Base-by-base conservation (phyloP, 2,113 vertebrate genomes). In the Scopus umbretta region DNA sequence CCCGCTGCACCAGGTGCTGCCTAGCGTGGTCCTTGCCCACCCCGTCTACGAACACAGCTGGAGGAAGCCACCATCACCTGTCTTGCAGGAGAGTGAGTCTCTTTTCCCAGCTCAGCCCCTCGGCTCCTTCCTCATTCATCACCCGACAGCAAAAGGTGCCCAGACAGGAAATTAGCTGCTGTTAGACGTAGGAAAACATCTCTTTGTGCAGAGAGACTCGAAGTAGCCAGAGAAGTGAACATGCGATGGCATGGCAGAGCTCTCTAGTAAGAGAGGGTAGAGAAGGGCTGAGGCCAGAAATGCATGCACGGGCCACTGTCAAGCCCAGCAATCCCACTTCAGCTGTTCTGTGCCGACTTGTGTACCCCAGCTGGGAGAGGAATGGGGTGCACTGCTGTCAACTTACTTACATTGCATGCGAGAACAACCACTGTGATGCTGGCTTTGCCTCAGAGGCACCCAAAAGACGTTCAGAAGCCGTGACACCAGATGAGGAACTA, bases 281-380 rank as follows among this genome's bases (percentile, higher is more conserved):
- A 55, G 30, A 25, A 70, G 43, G 73, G 25, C 56, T 49, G 62
- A 27, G 25, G 38, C 19, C 56, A 75, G 26, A 38, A 43, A 49
- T 11, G 16, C 17, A 6, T 1, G 4, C 22, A 20, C 0, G 1
- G 32, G 26, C 13, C 55, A 30, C 45, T 42, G 78, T 13, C 73
- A 87, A 87, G 62, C 88, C 34, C 66, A 40, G 92, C 75, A 40
- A 34, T 27, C 36, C 67, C 84, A 12, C 36, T 50, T 13, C 67
- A 52, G 66, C 71, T 1, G 1, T 20, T 53, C 59, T 2, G 1
- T 7, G 1, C 53, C 32, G 38, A n/a, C 38, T 2, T 5, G 7
- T 0, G 1, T 13, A 8, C 42, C 59, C 59, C 12, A 14, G 21
- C 30, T 0, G 0, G 74, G 26, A 42, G 17, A 58, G 53, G 29